Evolutionary conservation across 2,113 vertebrate species (phyloP), one percentile per base, ranked within the genome.

Genomic region (Sakesphorus luctuosus): DNA sequence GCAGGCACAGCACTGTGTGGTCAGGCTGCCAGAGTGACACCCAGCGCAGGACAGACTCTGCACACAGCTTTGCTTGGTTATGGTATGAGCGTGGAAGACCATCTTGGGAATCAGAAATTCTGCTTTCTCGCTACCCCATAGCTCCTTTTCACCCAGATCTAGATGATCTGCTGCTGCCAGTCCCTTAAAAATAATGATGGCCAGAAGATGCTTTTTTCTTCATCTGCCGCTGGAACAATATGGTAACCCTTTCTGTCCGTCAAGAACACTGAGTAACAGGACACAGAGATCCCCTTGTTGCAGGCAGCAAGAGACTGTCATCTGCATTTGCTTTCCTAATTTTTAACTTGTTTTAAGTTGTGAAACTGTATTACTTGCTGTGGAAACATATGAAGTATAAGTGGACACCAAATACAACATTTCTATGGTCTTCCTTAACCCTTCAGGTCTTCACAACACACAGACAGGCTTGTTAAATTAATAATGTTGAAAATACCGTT

Each of bases 1-100:
- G 11, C 61, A 84, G 43, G 31, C 31, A 5, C 61, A 63, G 43
- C 25, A 29, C 20, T 0, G 0, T 17, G 9, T 29, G 26, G 9
- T 36, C 50, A 74, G 25, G 29, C 29, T 84, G 58, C 9, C 59
- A 55, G 33, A 19, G 13, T 7, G 9, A 52, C 65, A 2, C 15
- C 56, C 0, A 2, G 52, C 26, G 21, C 59, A 25, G 29, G 52
- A 6, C 38, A 59, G 29, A 26, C 11, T 35, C 24, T 23, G 16
- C 6, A 2, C 2, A 1, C 35, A 49, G 43, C 23, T 61, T 87
- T 78, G 12, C 11, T 82, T 16, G 3, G 13, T 4, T 35, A 17
- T 8, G 17, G 3, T 18, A 36, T 53, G 24, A 19, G 17, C 28
- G 43, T 13, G 28, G 36, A 66, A 77, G 49, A 49, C 3, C 16